A percentile compares a stretch with the other conserved stretches of the same genome.
Evolutionary conservation across 2,113 vertebrate genomes (phyloP).

Genomic region (Labrus mixtus): DNA sequence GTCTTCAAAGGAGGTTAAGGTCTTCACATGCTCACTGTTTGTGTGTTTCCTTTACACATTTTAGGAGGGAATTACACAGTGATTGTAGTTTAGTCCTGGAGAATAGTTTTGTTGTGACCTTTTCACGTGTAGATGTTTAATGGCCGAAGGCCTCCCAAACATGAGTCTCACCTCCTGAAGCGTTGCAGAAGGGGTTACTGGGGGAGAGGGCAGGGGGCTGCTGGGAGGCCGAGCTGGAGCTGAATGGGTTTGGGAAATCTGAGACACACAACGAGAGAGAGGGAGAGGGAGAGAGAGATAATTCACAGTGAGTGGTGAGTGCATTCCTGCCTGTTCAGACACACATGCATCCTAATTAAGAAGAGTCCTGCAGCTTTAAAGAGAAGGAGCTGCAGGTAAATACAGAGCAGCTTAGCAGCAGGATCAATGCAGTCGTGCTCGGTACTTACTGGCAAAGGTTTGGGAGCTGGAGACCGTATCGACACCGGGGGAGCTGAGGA

Average conservation of each 20-base stretch:
- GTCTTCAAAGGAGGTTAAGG: no score
- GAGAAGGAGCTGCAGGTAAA: slow-evolving; percentile 32
- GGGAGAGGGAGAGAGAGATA: slow-evolving; percentile 14
- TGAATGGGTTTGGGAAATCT: slow-evolving; percentile 91
- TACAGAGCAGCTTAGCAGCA: background rate
- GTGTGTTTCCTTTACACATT: no score
- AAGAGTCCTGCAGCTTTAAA: background rate
- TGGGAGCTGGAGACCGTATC: slow-evolving; percentile 76
- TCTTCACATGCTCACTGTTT: no score
- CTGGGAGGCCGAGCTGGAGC: slow-evolving; percentile 76
- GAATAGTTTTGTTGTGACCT: background rate
- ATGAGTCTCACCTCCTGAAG: slow-evolving; percentile 82
- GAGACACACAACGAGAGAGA: slow-evolving; percentile 42
- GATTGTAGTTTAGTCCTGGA: no score
- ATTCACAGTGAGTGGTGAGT: slow-evolving; percentile 47
- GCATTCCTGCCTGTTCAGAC: slow-evolving; percentile 65
- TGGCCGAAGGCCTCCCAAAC: background rate
- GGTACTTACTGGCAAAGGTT: slow-evolving; percentile 81
- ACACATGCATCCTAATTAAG: slow-evolving; percentile 47
- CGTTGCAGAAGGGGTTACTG: slow-evolving; percentile 91
- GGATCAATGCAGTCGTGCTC: slow-evolving; percentile 1
- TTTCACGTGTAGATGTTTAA: background rate
- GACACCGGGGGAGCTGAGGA: slow-evolving; percentile 81
- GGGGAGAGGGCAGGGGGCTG: slow-evolving; percentile 82
- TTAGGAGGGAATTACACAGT: no score